Conservation (phyloP, 2,888 invertebrate genomes). For the Lithophane leautieri region DNA sequence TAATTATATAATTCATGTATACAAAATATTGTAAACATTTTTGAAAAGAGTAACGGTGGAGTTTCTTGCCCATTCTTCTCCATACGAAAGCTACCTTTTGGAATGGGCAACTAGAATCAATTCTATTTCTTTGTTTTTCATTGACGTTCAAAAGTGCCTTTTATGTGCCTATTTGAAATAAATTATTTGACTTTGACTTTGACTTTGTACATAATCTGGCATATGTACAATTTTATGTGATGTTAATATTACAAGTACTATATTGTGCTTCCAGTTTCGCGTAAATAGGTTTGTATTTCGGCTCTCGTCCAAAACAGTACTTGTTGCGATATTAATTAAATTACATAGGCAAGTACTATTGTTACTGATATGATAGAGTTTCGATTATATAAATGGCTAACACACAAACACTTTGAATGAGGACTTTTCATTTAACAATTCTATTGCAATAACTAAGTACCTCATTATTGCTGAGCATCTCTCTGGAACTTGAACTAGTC, state of each 20-base stretch:
- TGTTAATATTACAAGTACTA: slow-evolving; percentile 39
- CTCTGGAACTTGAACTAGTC: slow-evolving; percentile 6
- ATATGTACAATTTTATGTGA: slow-evolving; percentile 36
- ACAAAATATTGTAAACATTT: no score
- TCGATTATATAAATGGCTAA: neutral
- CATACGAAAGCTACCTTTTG: no score
- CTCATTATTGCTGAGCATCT: neutral
- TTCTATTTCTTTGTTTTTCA: no score
- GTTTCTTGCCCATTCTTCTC: no score
- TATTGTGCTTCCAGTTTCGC: slow-evolving; percentile 49
- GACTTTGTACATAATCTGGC: slow-evolving; percentile 53
- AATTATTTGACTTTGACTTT: no score
- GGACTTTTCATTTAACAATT: neutral
- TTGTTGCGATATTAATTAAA: slow-evolving; percentile 47
- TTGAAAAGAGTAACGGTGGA: no score
- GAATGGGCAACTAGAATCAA: no score
- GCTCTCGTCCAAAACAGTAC: slow-evolving; percentile 59
- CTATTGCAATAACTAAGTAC: slow-evolving; percentile 4
- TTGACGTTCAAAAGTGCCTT: no score
- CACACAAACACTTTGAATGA: neutral
- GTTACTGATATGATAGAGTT: slow-evolving; percentile 18
- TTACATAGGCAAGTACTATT: slow-evolving; percentile 8
- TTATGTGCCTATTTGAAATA: no score
- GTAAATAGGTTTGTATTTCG: slow-evolving; percentile 58
- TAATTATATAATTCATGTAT: no score